Percentiles rank a stretch among this genome's conserved stretches.
Conservation (phyloP, 2,888 invertebrate genomes). For the Blastobasis lacticolella region DNA sequence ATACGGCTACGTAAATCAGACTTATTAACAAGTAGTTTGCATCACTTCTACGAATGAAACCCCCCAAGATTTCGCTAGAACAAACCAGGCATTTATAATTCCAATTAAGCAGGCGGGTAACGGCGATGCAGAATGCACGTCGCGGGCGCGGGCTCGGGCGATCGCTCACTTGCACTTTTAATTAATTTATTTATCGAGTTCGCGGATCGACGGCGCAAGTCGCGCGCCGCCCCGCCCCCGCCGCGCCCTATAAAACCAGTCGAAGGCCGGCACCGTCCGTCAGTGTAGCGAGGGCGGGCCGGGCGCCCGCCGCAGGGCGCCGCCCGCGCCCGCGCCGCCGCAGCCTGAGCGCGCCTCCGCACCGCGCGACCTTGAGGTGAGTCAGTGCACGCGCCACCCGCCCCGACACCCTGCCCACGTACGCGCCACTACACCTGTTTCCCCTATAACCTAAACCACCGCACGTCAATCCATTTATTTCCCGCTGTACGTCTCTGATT, state of each 20-base stretch:
- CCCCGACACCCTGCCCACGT: conserved; percentile 56
- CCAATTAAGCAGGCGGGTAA: conserved; percentile 48
- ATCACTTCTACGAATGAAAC: too few species aligned
- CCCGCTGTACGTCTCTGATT: conserved; percentile 20
- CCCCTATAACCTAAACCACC: conserved; percentile 33
- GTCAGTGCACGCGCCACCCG: conserved; percentile 48
- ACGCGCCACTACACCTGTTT: conserved; percentile 66
- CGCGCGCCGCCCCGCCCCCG: conserved; percentile 61
- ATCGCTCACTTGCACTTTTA: conserved; percentile 75
- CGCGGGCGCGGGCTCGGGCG: conserved; percentile 21
- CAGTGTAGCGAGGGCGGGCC: conserved; percentile 63
- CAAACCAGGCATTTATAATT: conserved; percentile 41
- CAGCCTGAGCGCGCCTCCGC: conserved; percentile 17
- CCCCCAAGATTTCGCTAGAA: too few species aligned
- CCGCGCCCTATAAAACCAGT: conserved; percentile 51
- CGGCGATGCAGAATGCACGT: conserved; percentile 19
- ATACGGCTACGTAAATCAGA: too few species aligned
- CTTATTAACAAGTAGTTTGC: too few species aligned
- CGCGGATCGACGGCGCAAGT: conserved; percentile 72
- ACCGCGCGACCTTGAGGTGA: conserved; percentile 60
- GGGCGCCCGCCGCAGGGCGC: conserved; percentile 48
- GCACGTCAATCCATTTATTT: conserved; percentile 25
- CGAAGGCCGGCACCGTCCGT: conserved; percentile 54
- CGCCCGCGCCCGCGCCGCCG: conserved; percentile 36
- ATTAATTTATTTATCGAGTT: conserved; percentile 75